Percentiles rank a stretch among this genome's conserved stretches.
phyloP scores from a whole-genome alignment of 2,113 vertebrate species.

The Propithecus coquereli region DNA sequence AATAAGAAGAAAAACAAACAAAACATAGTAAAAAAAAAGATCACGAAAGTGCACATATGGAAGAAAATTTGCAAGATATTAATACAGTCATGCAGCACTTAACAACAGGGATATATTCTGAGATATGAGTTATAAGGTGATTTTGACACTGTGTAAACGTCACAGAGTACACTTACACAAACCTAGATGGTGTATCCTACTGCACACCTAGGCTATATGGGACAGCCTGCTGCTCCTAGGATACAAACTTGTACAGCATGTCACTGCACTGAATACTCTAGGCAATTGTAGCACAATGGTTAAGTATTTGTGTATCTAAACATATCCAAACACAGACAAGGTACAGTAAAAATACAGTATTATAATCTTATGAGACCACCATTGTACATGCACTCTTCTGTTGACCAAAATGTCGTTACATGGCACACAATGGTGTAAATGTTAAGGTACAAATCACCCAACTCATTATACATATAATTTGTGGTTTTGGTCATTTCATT shows the following conservation, averaged over 20 bases:
- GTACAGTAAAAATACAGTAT: not conserved
- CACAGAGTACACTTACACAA: not conserved
- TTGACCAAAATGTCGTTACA: not conserved
- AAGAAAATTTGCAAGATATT: not conserved
- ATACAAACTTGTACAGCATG: not conserved
- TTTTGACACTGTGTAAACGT: not conserved
- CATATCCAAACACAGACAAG: not conserved
- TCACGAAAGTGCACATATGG: not conserved
- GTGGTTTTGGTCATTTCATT: not conserved
- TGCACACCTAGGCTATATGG: not conserved
- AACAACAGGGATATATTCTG: not conserved
- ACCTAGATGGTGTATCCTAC: not conserved
- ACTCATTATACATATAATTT: not conserved
- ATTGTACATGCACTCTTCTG: not conserved
- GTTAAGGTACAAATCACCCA: not conserved
- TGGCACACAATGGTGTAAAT: not conserved
- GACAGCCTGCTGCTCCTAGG: not conserved
- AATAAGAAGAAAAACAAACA: not conserved
- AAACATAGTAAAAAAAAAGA: not conserved
- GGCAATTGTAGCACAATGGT: not conserved
- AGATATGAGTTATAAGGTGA: not conserved
- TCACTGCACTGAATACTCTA: not conserved
- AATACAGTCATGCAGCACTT: not conserved
- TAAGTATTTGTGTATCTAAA: not conserved
- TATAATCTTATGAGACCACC: not conserved